Evolutionary conservation across 2,113 vertebrate species (phyloP).

Genomic region (Oriolus oriolus): DNA sequence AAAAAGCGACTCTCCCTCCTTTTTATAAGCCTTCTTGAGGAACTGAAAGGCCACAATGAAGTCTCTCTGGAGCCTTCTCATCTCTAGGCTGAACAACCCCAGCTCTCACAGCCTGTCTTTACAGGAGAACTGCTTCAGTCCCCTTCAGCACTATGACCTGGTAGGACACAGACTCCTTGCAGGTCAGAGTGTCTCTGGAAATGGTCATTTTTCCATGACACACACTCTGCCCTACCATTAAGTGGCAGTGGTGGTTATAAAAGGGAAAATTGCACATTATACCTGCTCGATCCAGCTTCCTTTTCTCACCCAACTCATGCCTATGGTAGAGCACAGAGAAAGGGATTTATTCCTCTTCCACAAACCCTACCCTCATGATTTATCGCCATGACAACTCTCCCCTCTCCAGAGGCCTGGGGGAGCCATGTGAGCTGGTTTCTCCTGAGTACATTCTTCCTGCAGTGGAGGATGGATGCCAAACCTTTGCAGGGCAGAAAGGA

Average conservation of each 20-base stretch:
- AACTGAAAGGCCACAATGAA: neutral
- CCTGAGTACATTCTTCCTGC: slow-evolving; percentile 52
- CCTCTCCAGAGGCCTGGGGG: neutral
- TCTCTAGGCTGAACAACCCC: neutral
- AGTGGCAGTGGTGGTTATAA: neutral
- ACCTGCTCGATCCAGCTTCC: neutral
- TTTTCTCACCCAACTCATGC: neutral
- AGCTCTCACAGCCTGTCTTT: neutral
- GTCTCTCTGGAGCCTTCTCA: neutral
- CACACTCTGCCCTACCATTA: neutral
- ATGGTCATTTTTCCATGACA: neutral
- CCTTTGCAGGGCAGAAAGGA: slow-evolving; percentile 81
- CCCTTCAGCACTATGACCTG: neutral
- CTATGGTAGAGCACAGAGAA: neutral
- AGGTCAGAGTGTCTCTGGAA: neutral
- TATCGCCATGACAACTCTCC: slow-evolving; percentile 56
- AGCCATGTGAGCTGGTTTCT: slow-evolving; percentile 12
- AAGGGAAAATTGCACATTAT: neutral
- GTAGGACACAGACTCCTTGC: neutral
- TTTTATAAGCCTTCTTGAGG: neutral
- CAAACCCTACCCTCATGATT: slow-evolving; percentile 16
- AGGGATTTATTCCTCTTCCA: neutral
- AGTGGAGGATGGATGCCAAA: slow-evolving; percentile 55
- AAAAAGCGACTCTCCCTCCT: neutral
- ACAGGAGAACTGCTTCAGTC: neutral